These are phyloP conservation scores for Varanus salvator DNA, from an alignment of 2,113 vertebrate species.

Conservation along the genomic window DNA sequence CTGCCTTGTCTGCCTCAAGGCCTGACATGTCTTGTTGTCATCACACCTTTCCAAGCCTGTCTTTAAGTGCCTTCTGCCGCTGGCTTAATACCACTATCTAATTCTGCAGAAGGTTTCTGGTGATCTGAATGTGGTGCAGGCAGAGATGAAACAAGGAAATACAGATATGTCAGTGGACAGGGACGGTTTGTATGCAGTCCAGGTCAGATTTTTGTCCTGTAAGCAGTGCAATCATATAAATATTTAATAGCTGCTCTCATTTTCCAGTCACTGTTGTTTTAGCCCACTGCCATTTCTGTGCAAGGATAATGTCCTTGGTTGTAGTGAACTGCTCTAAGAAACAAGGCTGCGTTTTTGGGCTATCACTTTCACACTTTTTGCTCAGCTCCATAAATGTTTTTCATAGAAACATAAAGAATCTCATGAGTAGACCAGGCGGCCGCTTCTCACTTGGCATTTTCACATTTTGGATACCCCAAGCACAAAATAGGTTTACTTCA, in stretches of 20 bases:
- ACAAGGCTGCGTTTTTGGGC: neutral
- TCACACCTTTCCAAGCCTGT: neutral
- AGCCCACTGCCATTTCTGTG: neutral
- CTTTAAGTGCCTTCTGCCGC: neutral
- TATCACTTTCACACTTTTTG: neutral
- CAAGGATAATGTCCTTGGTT: neutral
- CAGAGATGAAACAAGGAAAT: neutral
- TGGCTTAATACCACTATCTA: neutral
- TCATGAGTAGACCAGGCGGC: neutral
- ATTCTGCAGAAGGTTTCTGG: neutral
- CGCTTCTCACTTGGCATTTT: neutral
- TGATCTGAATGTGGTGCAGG: neutral
- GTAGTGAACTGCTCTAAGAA: neutral
- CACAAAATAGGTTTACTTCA: neutral
- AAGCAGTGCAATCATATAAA: slow-evolving; percentile 19
- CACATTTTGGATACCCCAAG: neutral
- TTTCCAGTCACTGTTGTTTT: neutral
- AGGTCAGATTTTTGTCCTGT: neutral
- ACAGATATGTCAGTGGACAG: neutral
- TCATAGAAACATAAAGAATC: neutral
- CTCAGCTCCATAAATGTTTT: neutral
- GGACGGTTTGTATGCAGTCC: neutral
- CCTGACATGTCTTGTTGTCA: neutral
- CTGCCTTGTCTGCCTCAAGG: too few species aligned
- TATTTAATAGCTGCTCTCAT: slow-evolving; percentile 24